These are phyloP conservation scores for Empidonax alnorum DNA, from an alignment of 2,113 vertebrate species.

Conservation along the genomic window DNA sequence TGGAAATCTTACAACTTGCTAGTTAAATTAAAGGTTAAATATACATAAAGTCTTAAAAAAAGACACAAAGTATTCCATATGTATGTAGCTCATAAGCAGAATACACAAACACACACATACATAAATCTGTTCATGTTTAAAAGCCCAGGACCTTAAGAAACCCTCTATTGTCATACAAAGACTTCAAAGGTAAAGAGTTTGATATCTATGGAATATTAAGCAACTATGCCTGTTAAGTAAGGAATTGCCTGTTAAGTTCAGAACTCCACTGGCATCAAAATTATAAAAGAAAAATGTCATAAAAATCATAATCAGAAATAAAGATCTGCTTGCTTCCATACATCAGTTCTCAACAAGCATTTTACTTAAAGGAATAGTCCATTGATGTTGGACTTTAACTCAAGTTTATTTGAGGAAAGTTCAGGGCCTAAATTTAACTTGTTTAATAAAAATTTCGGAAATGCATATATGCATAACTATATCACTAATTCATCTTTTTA, in stretches of 20 bases:
- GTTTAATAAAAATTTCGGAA: neutral
- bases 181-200: neutral
- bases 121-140: conserved; percentile 31
- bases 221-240: neutral
- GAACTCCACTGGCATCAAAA: neutral
- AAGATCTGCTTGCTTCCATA: conserved; percentile 8
- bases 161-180: neutral
- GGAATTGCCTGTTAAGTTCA: neutral
- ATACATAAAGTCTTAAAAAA: conserved; percentile 81
- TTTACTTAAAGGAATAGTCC: neutral
- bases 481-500: neutral
- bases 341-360: neutral
- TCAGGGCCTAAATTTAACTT: neutral
- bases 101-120: conserved; percentile 15
- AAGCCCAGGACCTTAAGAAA: neutral
- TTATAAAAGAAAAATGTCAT: conserved; percentile 37
- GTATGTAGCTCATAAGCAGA: conserved; percentile 41
- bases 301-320: conserved; percentile 49
- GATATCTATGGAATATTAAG: neutral
- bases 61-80: conserved; percentile 65
- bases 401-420: neutral
- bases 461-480: neutral
- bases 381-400: neutral
- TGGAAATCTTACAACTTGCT: conserved; percentile 79
- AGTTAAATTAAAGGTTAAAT: conserved; percentile 85